Evolutionary conservation across 2,888 invertebrate genomes (phyloP), one percentile per base, ranked within the genome.

Genomic region (Microdon myrmicae): DNA sequence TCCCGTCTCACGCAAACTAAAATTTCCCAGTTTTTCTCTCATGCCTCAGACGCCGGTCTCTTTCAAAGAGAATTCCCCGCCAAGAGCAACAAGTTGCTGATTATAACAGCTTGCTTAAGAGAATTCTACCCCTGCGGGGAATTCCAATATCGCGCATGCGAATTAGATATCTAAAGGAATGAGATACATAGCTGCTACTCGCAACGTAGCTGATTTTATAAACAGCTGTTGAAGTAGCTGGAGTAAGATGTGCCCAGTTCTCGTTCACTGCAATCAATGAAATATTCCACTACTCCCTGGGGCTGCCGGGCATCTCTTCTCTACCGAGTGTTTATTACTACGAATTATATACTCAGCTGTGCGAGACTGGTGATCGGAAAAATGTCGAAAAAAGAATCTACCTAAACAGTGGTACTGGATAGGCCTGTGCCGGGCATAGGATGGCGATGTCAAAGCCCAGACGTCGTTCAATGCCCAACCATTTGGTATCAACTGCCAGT

Each of bases 371-470:
- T n/a, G n/a, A 49, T 37, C 13, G 31, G 49, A 23, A 10, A 19
- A n/a, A 13, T 3, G 20, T 9, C 12, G 10, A 16, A 9, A 31
- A 43, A 31, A 43, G 29, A 39, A n/a, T 25, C 32, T 64, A 86
- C 85, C 85, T 85, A 84, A 82, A 85, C 71, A 82, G 77, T 70
- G 86, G 86, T 74, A 87, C 85, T 71, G 90, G 90, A 79, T 85
- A 88, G 71, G 87, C 90, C 83, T 90, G 90, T 68, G 90, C 89
- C 78, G 88, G 89, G 79, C 90, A 90, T 70, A 88, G 80, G 66
- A 90, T 13, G 4, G 68, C 66, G 28, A 71, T 71, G 76, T 79
- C 71, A 73, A 76, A 69, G 74, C 59, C 58, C 22, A 17, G 43
- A 29, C 67, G 68, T 35, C 74, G 70, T 64, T 75, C 73, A 77